Base-by-base conservation (phyloP, 2,113 vertebrate genomes). In the Tachysurus vachellii region DNA sequence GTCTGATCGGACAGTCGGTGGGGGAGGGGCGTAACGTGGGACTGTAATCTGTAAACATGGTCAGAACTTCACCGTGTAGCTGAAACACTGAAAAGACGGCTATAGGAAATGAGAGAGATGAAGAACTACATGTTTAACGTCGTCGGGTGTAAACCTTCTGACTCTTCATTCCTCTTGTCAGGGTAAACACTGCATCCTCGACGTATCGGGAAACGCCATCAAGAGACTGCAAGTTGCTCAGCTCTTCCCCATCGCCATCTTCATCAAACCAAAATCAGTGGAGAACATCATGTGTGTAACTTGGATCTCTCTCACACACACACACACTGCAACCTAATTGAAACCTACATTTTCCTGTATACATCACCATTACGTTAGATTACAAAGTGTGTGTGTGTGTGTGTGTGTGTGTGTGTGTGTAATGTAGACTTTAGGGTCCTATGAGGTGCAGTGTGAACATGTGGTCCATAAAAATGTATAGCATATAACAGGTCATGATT, bases 171-270 rank as follows among this genome's bases (percentile, higher is more conserved):
- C 10, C 70, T 3, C 88, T 28, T 89, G 89, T 90, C 94, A 99
- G 98, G 97, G 98, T 10, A 99, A 99, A 93, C 98, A 99, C 88
- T 99, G 98, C 91, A 99, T 99, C 91, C 96, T 99, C 57, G 98
- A 99, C 88, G 98, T 99, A 83, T 99, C 98, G 4, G 98, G 98
- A 87, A 99, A 99, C 84, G 98, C 98, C 17, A 99, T 99, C 94
- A 99, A 99, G 94, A 97, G 98, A 88, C 95, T 99, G 80, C 98
- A 99, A 92, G 96, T 98, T 85, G 97, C 98, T 71, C 96, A 95
- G 91, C 96, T 99, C 54, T 97, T 98, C 84, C 98, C 98, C 80
- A 95, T 99, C 91, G 97, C 98, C 88, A 93, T 99, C 92, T 99
- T 99, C 95, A 97, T 99, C 95, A 99, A 99, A 90, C 98, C 98